Evolutionary conservation across 2,797 vertebrate species (phyloP).

Genomic region (Coregonus ussuriensis): DNA sequence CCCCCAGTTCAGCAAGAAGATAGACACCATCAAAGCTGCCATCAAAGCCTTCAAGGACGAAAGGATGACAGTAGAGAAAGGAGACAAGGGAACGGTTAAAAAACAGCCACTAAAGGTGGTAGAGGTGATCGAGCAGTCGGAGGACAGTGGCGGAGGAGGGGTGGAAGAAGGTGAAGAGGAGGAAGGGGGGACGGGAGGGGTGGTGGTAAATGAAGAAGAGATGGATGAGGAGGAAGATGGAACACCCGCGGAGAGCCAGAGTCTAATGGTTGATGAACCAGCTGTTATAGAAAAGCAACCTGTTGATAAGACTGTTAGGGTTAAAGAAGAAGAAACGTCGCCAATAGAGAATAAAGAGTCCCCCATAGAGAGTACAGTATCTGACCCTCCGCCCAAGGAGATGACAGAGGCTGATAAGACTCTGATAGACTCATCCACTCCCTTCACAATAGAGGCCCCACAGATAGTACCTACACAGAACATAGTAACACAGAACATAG

Average conservation of each 20-base stretch:
- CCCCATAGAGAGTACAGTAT: not conserved
- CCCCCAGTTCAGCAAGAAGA: slow-evolving; percentile 84
- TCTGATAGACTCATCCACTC: not conserved
- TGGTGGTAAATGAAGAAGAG: not conserved
- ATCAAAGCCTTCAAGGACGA: slow-evolving; percentile 74
- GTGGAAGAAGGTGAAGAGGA: not conserved
- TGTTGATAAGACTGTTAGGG: no score
- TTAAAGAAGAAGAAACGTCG: not conserved
- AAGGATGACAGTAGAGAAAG: slow-evolving; percentile 34
- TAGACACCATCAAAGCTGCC: slow-evolving; percentile 77
- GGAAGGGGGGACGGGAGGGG: not conserved
- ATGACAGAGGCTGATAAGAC: not conserved
- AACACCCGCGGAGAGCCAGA: no score
- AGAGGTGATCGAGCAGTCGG: slow-evolving; percentile 14
- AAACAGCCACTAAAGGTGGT: not conserved
- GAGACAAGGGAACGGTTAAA: slow-evolving; percentile 15
- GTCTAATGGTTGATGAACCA: no score
- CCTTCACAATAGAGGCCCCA: not conserved
- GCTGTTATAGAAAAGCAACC: no score
- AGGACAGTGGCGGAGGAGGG: not conserved
- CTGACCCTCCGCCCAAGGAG: slow-evolving; percentile 24
- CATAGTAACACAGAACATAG: slow-evolving; percentile 5
- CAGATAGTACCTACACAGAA: slow-evolving; percentile 15
- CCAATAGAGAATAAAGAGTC: no score
- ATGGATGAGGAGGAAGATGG: no score